These are phyloP conservation scores for Nomada flava DNA, from an alignment of 2,888 invertebrate genomes.

Conservation along the genomic window DNA sequence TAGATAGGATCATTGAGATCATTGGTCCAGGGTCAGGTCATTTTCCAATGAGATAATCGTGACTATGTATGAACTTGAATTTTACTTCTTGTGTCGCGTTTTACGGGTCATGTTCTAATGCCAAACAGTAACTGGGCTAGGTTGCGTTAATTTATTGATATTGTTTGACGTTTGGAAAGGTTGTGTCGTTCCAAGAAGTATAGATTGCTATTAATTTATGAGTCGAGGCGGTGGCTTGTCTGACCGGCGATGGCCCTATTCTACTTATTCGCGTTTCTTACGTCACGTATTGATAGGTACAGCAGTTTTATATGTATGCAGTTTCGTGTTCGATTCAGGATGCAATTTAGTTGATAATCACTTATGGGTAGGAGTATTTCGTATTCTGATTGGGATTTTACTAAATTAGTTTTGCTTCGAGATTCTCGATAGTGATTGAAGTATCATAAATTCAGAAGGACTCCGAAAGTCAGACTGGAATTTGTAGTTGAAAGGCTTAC, in stretches of 20 bases:
- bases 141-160: slow-evolving; percentile 11
- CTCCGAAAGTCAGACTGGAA: too few relatives aligned
- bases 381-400: too few relatives aligned
- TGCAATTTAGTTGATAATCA: background rate
- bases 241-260: background rate
- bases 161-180: background rate
- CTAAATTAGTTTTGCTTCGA: too few relatives aligned
- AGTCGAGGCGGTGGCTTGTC: background rate
- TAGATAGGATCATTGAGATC: background rate
- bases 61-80: slow-evolving; percentile 16
- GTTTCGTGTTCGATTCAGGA: background rate
- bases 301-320: too few relatives aligned
- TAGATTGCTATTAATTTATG: background rate
- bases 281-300: too few relatives aligned
- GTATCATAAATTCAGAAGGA: too few relatives aligned
- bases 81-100: background rate
- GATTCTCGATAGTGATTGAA: too few relatives aligned
- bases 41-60: slow-evolving; percentile 6
- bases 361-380: too few relatives aligned
- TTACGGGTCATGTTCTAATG: slow-evolving; percentile 2
- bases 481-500: too few relatives aligned
- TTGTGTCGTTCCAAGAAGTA: background rate
- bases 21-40: slow-evolving; percentile 9
- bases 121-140: background rate
- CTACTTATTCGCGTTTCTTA: background rate